phyloP scores from a whole-genome alignment of 2,888 invertebrate species.

The Epinotia nisella region DNA sequence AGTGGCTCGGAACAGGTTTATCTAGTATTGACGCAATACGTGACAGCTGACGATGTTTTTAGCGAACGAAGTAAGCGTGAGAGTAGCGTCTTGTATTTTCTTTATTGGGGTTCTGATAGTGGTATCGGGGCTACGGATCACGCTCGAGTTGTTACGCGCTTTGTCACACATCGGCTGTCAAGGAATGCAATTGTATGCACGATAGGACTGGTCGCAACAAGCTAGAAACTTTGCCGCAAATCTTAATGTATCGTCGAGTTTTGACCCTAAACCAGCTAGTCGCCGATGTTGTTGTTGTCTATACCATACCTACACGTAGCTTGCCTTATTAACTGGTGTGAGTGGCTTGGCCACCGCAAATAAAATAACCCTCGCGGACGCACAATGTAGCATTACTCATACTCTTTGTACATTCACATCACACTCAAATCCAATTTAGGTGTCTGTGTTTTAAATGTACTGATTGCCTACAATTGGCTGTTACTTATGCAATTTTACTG shows the following conservation, averaged over 20 bases:
- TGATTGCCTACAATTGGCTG: conserved; percentile 10
- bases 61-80: conserved; percentile 59
- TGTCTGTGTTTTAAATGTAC: conserved; percentile 32
- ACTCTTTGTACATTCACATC: conserved; percentile 49
- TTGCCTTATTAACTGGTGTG: conserved; percentile 25
- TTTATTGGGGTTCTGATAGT: conserved; percentile 56
- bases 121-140: conserved; percentile 57
- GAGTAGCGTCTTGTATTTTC: conserved; percentile 48
- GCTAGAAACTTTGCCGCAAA: conserved; percentile 22
- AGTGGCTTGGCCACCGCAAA: conserved; percentile 27
- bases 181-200: conserved; percentile 60
- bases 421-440: conserved; percentile 27
- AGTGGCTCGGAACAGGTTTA: conserved; percentile 51
- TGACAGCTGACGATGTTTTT: conserved; percentile 70
- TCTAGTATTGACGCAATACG: conserved; percentile 59
- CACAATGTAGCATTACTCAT: conserved; percentile 53
- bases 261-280: conserved; percentile 1
- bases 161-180: conserved; percentile 69
- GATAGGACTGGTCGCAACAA: conserved; percentile 37
- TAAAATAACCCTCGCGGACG: conserved; percentile 47
- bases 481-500: conserved; percentile 1
- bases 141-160: conserved; percentile 61
- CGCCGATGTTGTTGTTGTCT: background rate
- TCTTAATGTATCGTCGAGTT: background rate
- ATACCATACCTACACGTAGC: background rate